Evolutionary conservation across 2,888 invertebrate genomes (phyloP).

Genomic region (Drosophila formosana): DNA sequence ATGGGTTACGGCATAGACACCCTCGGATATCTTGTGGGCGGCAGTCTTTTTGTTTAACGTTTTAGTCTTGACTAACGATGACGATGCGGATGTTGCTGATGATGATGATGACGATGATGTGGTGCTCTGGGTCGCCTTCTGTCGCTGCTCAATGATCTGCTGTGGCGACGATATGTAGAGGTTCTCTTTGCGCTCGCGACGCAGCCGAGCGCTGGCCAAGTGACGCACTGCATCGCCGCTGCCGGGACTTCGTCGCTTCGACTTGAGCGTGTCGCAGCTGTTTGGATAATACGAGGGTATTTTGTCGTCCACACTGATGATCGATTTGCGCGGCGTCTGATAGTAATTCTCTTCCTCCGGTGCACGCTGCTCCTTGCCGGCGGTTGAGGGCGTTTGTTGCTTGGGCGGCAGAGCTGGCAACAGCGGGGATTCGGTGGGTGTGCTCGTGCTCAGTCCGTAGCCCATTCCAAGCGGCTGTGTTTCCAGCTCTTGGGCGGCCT

Average conservation of each 20-base stretch:
- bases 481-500: conserved; percentile 81
- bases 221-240: conserved; percentile 71
- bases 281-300: conserved; percentile 85
- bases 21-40: conserved; percentile 84
- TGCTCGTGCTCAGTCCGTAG: conserved; percentile 75
- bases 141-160: conserved; percentile 82
- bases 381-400: conserved; percentile 40
- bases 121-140: conserved; percentile 44
- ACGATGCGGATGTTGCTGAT: conserved; percentile 19
- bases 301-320: conserved; percentile 84
- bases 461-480: conserved; percentile 38
- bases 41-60: conserved; percentile 70
- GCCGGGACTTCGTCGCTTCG: conserved; percentile 73
- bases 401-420: conserved; percentile 65
- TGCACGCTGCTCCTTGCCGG: conserved; percentile 1
- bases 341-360: conserved; percentile 76
- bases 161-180: conserved; percentile 84
- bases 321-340: conserved; percentile 83
- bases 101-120: conserved; percentile 13
- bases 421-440: conserved; percentile 81
- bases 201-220: conserved; percentile 75
- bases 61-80: conserved; percentile 54
- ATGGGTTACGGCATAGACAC: conserved; percentile 84
- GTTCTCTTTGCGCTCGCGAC: conserved; percentile 83
- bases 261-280: conserved; percentile 81